Conservation (phyloP, 2,113 vertebrate genomes). For the Propithecus coquereli region DNA sequence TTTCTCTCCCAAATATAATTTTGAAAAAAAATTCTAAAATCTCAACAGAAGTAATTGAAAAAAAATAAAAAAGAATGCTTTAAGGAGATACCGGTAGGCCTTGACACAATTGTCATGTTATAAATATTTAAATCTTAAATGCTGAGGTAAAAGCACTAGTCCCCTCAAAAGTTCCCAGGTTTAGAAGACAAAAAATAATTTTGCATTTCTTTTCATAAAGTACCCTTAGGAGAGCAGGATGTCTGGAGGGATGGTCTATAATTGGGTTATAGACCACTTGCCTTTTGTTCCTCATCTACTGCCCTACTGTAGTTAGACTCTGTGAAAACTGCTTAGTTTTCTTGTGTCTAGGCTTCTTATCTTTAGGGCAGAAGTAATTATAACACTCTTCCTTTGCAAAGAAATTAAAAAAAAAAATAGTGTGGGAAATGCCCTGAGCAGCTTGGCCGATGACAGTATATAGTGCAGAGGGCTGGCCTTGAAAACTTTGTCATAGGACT, state of each 20-base stretch:
- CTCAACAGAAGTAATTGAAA: background rate
- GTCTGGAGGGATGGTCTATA: background rate
- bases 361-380: background rate
- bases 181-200: background rate
- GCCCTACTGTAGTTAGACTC: background rate
- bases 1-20: background rate
- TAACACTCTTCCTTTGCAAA: background rate
- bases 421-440: background rate
- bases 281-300: background rate
- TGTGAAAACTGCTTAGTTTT: background rate
- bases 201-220: conserved; percentile 25
- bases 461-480: background rate
- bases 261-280: background rate
- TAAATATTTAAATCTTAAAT: background rate
- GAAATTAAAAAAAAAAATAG: background rate
- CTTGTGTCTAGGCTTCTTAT: background rate
- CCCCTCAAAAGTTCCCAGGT: background rate
- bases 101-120: background rate
- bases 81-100: background rate
- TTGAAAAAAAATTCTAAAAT: background rate
- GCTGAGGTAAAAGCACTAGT: background rate
- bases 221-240: background rate
- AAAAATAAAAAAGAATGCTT: background rate
- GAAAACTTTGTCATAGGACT: background rate
- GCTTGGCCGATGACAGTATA: background rate